Percentiles rank a stretch among this genome's conserved stretches.
Conservation (phyloP, 2,113 vertebrate species). For the Urocynchramus pylzowi region DNA sequence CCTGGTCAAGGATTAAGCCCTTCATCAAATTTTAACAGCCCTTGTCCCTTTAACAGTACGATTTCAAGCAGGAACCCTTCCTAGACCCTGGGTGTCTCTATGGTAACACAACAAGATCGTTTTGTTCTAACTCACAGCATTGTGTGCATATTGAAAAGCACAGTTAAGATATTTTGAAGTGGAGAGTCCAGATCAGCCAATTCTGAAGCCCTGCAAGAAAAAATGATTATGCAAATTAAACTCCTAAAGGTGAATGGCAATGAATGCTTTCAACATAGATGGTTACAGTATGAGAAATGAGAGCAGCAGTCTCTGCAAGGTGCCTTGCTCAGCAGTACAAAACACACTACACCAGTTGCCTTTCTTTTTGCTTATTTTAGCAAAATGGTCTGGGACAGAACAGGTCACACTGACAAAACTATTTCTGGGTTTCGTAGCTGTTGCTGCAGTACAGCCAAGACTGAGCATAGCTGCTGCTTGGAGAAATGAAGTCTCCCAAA, state of each 20-base stretch:
- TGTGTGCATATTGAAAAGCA: slow-evolving; percentile 62
- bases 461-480: background rate
- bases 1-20: slow-evolving; percentile 27
- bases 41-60: slow-evolving; percentile 37
- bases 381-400: background rate
- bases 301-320: background rate
- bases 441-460: background rate
- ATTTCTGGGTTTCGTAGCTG: background rate
- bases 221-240: slow-evolving; percentile 53
- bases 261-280: background rate
- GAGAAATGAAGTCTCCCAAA: background rate
- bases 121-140: slow-evolving; percentile 52
- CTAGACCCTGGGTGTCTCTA: slow-evolving; percentile 52
- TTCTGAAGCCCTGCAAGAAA: slow-evolving; percentile 40
- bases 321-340: background rate
- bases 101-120: slow-evolving; percentile 60
- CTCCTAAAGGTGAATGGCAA: slow-evolving; percentile 41
- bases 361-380: slow-evolving; percentile 21
- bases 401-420: background rate
- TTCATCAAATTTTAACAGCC: slow-evolving; percentile 35
- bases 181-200: slow-evolving; percentile 37
- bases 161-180: slow-evolving; percentile 48
- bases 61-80: slow-evolving; percentile 49
- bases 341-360: background rate
- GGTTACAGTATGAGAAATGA: background rate